Percentiles rank a stretch among this genome's conserved stretches.
Evolutionary conservation across 2,113 vertebrate genomes (phyloP).

Genomic region (Malurus elegans): DNA sequence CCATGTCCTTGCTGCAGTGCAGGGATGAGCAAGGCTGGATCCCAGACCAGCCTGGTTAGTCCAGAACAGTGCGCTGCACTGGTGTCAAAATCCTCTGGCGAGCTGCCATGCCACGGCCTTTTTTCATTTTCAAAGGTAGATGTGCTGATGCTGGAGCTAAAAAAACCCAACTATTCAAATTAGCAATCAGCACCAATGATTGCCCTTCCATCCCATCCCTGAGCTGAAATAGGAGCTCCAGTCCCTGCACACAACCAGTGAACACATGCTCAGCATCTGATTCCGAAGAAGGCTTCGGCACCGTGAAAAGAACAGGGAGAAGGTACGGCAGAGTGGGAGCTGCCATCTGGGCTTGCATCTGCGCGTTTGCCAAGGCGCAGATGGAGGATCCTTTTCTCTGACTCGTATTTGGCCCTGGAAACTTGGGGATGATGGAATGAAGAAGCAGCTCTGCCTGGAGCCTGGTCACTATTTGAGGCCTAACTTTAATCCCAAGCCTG

Average conservation of each 20-base stretch:
- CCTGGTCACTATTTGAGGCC: not conserved
- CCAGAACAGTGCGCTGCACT: not conserved
- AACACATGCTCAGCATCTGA: slow-evolving; percentile 48
- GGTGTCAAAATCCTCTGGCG: not conserved
- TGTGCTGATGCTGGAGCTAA: not conserved
- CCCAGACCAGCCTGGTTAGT: not conserved
- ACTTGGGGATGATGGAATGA: not conserved
- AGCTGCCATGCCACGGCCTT: not conserved
- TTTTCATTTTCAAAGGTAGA: not conserved
- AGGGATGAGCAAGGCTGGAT: not conserved
- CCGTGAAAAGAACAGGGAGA: slow-evolving; percentile 66
- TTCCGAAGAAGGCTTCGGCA: slow-evolving; percentile 15
- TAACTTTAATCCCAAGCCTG: accelerated
- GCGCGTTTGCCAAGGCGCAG: slow-evolving; percentile 40
- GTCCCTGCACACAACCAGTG: slow-evolving; percentile 22
- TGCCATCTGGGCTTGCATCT: slow-evolving; percentile 65
- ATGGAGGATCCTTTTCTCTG: slow-evolving; percentile 44
- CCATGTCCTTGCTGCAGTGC: not conserved
- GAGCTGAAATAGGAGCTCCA: slow-evolving; percentile 14
- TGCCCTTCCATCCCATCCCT: not conserved
- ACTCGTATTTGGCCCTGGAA: slow-evolving; percentile 43
- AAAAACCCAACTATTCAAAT: not conserved
- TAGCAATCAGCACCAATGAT: not conserved
- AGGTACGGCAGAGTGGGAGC: slow-evolving; percentile 62
- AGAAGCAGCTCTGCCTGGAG: not conserved